Evolutionary conservation across 2,797 vertebrate genomes (phyloP).

Genomic region (Brachyalestes nurse): DNA sequence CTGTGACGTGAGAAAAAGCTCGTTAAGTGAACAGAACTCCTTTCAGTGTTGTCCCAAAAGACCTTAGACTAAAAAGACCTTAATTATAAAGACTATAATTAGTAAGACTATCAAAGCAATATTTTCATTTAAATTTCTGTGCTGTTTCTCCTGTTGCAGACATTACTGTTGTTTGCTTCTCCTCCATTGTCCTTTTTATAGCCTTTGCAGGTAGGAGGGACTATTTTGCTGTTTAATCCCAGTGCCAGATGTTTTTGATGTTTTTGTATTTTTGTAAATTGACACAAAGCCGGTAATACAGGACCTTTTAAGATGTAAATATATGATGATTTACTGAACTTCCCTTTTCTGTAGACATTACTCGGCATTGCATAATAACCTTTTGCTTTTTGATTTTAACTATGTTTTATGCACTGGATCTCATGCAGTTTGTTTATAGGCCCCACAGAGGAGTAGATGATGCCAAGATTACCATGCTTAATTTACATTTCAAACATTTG

Average conservation of each 20-base stretch:
- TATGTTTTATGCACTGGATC: too few species aligned
- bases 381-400: too few species aligned
- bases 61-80: too few species aligned
- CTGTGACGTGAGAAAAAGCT: conserved; percentile 46
- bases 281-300: neutral
- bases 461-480: too few species aligned
- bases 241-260: neutral
- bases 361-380: too few species aligned
- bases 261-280: neutral
- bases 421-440: too few species aligned
- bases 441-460: too few species aligned
- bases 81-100: conserved; percentile 50
- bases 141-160: neutral
- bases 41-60: conserved; percentile 41
- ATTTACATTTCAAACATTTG: too few species aligned
- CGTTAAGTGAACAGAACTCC: conserved; percentile 47
- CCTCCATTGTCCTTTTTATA: neutral
- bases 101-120: conserved; percentile 40
- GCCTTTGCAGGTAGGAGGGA: neutral
- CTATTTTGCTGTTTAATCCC: neutral
- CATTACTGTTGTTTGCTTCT: neutral
- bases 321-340: too few species aligned
- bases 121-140: conserved; percentile 26
- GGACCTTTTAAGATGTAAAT: too few species aligned
- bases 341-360: too few species aligned